Evolutionary conservation across 2,113 vertebrate species (phyloP).

Genomic region (Malurus alboscapulatus): DNA sequence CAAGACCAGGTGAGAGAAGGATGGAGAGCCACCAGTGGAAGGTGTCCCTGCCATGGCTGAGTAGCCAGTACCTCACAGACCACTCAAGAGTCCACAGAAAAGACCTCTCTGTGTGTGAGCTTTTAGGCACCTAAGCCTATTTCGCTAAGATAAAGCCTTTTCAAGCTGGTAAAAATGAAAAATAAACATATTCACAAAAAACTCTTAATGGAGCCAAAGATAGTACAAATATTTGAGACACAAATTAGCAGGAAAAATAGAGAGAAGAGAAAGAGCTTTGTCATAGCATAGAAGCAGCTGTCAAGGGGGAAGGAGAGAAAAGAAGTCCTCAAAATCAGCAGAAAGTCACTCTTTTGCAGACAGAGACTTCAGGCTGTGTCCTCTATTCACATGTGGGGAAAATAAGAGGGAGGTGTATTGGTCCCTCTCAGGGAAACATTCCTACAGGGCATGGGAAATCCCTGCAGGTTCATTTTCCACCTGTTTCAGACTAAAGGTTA

Average conservation of each 20-base stretch:
- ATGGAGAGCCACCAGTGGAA: neutral
- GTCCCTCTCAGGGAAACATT: neutral
- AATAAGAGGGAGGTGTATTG: neutral
- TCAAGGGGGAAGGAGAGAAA: neutral
- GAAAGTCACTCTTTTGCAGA: neutral
- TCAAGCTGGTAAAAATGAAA: neutral
- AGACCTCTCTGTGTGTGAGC: neutral
- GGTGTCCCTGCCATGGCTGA: neutral
- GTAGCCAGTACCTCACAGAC: neutral
- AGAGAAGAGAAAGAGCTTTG: neutral
- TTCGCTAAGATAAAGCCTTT: neutral
- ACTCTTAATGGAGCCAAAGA: neutral
- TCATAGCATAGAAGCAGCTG: neutral
- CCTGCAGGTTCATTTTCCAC: neutral
- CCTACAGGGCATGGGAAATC: fast-evolving
- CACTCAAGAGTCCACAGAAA: neutral
- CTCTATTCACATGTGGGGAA: neutral
- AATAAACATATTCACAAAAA: neutral
- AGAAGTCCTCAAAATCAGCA: neutral
- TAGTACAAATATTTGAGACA: neutral
- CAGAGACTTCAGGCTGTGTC: neutral
- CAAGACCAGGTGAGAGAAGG: neutral
- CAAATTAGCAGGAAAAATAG: neutral
- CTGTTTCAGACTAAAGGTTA: neutral
- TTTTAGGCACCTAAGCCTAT: neutral